Evolutionary conservation across 2,797 vertebrate species (phyloP).

Genomic region (Lepilemur septentrionalis): DNA sequence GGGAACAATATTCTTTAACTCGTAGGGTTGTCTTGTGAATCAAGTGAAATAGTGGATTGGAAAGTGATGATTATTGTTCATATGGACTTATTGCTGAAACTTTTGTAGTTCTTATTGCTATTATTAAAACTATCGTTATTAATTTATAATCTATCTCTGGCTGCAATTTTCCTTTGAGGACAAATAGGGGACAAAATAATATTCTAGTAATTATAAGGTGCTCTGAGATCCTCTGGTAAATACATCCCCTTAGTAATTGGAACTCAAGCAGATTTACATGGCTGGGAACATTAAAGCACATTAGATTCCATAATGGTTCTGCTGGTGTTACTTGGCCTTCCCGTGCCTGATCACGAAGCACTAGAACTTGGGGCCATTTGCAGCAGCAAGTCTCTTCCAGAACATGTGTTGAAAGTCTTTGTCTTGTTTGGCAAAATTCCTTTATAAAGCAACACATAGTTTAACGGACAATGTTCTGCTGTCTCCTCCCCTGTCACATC

Average conservation of each 20-base stretch:
- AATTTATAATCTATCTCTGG: slow-evolving; percentile 31
- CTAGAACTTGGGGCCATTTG: not conserved
- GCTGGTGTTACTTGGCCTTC: not conserved
- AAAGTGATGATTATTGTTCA: not conserved
- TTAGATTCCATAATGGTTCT: not conserved
- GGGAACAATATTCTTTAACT: not conserved
- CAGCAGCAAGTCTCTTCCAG: not conserved
- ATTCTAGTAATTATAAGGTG: slow-evolving; percentile 35
- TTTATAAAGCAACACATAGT: not conserved
- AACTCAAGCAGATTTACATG: not conserved
- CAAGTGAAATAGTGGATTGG: not conserved
- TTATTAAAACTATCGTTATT: slow-evolving; percentile 43
- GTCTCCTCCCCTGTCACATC: not conserved
- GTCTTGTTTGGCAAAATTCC: not conserved
- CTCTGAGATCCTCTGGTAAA: slow-evolving; percentile 45
- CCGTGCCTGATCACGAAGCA: not conserved
- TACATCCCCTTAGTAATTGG: not conserved
- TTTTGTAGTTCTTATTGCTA: not conserved
- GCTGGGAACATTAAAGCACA: not conserved
- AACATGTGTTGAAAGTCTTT: not conserved
- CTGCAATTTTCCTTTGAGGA: slow-evolving; percentile 23
- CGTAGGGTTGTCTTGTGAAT: not conserved
- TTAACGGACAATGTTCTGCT: not conserved
- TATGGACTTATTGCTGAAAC: not conserved
- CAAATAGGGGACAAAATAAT: slow-evolving; percentile 46